These are phyloP conservation scores for Phataginus tetradactyla DNA, from an alignment of 2,797 vertebrate species.

Conservation along the genomic window DNA sequence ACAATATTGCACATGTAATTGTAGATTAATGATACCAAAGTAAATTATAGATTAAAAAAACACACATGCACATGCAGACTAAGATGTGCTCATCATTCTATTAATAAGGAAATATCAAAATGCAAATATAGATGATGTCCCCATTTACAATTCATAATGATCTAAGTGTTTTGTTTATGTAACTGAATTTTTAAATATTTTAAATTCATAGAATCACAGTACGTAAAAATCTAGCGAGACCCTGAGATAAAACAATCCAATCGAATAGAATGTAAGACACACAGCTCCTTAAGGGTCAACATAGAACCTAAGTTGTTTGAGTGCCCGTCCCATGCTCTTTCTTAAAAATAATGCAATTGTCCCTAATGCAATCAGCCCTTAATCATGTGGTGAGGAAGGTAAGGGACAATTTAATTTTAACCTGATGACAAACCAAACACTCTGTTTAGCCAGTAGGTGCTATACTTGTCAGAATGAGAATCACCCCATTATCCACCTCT, in stretches of 20 bases:
- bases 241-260: neutral
- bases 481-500: neutral
- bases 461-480: neutral
- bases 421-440: conserved; percentile 8
- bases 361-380: neutral
- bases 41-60: neutral
- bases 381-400: neutral
- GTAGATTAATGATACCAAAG: no score
- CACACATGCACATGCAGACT: neutral
- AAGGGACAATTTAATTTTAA: conserved; percentile 11
- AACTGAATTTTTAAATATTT: neutral
- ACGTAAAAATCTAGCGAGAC: conserved; percentile 18
- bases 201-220: neutral
- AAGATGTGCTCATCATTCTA: conserved; percentile 3
- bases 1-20: no score
- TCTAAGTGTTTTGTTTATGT: neutral
- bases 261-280: neutral
- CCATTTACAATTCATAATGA: conserved; percentile 18
- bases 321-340: neutral
- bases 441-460: neutral
- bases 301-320: neutral
- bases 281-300: neutral
- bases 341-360: neutral
- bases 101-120: conserved; percentile 51
- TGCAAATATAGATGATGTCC: neutral